Percentiles rank a stretch among this genome's conserved stretches.
These are phyloP conservation scores for Dusona sp. DNA, from an alignment of 2,888 invertebrate genomes.

Conservation along the genomic window DNA sequence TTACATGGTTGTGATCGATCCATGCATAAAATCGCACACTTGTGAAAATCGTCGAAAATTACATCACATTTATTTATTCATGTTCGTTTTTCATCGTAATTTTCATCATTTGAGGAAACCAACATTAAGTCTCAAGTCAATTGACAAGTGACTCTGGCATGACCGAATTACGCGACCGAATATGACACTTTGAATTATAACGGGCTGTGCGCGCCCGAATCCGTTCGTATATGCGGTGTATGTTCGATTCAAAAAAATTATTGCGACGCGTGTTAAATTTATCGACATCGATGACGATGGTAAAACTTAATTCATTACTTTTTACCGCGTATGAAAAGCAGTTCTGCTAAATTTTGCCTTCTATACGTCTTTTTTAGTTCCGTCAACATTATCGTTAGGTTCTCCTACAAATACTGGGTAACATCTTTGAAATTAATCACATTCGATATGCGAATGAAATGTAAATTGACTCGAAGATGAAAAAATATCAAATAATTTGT, in stretches of 20 bases:
- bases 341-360: background rate
- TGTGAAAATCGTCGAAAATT: background rate
- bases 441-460: background rate
- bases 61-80: background rate
- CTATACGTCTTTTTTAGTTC: background rate
- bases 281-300: background rate
- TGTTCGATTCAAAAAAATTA: background rate
- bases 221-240: background rate
- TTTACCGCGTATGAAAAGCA: background rate
- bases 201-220: background rate
- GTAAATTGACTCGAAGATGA: background rate
- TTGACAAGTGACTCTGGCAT: background rate
- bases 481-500: background rate
- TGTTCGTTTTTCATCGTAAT: background rate
- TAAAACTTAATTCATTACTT: background rate
- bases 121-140: background rate
- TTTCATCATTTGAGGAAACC: background rate
- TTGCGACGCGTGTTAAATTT: constrained; percentile 1
- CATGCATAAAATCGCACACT: too few species aligned
- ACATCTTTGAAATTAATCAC: background rate
- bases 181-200: constrained; percentile 35
- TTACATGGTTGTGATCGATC: background rate
- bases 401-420: background rate
- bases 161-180: constrained; percentile 8
- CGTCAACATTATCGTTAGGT: background rate